Evolutionary conservation across 1,140 invertebrate genomes (phyloP).

Genomic region (Riptortus pedestris): DNA sequence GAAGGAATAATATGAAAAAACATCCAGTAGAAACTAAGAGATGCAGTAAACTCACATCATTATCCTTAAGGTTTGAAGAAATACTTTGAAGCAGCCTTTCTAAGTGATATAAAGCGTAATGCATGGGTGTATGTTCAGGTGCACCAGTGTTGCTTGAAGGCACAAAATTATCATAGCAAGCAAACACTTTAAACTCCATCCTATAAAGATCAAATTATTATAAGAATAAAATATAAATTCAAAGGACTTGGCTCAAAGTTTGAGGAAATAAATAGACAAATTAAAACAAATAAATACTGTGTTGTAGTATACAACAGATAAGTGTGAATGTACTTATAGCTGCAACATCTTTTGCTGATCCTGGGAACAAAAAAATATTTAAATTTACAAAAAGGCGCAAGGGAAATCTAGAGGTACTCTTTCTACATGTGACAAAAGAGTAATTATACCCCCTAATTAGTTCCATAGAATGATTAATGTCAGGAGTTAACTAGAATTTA

Average conservation of each 20-base stretch:
- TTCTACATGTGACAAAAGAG: too few relatives aligned
- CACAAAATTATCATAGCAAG: conserved; percentile 80
- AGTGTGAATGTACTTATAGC: too few relatives aligned
- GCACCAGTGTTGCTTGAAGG: conserved; percentile 59
- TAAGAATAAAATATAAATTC: conserved; percentile 9
- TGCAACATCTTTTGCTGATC: too few relatives aligned
- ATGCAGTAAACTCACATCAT: conserved; percentile 5
- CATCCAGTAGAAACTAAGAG: neutral
- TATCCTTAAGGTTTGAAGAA: conserved; percentile 14
- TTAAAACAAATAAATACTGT: too few relatives aligned
- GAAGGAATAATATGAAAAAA: too few relatives aligned
- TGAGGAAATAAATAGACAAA: neutral
- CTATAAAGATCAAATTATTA: conserved; percentile 46
- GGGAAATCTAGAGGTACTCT: too few relatives aligned
- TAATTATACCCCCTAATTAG: too few relatives aligned
- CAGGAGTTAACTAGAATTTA: too few relatives aligned
- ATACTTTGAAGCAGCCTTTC: conserved; percentile 43
- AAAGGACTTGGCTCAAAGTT: neutral
- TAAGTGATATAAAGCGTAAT: conserved; percentile 57
- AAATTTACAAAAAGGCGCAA: too few relatives aligned
- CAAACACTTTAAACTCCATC: conserved; percentile 71
- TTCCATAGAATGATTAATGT: too few relatives aligned
- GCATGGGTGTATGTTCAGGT: conserved; percentile 56
- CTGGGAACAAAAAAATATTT: too few relatives aligned
- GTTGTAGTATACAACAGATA: too few relatives aligned